These are phyloP conservation scores for Drosophila diplacantha DNA, from an alignment of 2,888 invertebrate species.

Conservation along the genomic window DNA sequence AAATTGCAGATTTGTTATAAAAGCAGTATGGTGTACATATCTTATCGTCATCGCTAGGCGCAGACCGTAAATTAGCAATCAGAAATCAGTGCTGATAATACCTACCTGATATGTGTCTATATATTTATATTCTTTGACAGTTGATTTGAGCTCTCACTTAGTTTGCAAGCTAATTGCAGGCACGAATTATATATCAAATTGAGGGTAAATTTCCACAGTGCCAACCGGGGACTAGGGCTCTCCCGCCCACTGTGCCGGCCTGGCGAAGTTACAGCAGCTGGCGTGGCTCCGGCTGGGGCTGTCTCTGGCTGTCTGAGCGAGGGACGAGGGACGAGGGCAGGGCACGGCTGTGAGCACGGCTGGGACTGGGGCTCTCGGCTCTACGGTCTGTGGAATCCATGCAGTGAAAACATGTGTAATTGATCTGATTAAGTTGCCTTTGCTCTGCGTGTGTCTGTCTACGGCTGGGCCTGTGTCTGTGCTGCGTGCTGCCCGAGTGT, in stretches of 20 bases:
- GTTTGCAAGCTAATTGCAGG: background rate
- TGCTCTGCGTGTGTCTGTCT: slow-evolving; percentile 32
- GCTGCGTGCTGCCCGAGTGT: slow-evolving; percentile 9
- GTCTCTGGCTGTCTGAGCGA: slow-evolving; percentile 19
- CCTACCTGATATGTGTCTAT: background rate
- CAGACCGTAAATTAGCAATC: background rate
- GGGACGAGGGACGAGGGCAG: background rate
- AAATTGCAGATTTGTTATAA: background rate
- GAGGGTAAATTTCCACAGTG: slow-evolving; percentile 9
- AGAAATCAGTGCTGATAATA: slow-evolving; percentile 1
- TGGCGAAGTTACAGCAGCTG: slow-evolving; percentile 45
- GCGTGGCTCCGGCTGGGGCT: slow-evolving; percentile 23
- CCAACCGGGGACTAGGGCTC: background rate
- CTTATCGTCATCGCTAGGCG: background rate
- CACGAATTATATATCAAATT: background rate
- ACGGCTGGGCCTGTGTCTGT: slow-evolving; percentile 7
- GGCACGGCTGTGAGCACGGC: slow-evolving; percentile 9
- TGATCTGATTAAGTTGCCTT: slow-evolving; percentile 71
- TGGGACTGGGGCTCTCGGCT: slow-evolving; percentile 15
- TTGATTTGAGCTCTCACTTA: background rate
- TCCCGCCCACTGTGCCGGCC: slow-evolving; percentile 13
- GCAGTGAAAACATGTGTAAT: slow-evolving; percentile 68
- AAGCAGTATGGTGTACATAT: background rate
- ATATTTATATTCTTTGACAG: background rate
- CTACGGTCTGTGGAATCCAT: slow-evolving; percentile 51